phyloP scores from a whole-genome alignment of 2,888 invertebrate species.

The Caenorhabditis imperialis region DNA sequence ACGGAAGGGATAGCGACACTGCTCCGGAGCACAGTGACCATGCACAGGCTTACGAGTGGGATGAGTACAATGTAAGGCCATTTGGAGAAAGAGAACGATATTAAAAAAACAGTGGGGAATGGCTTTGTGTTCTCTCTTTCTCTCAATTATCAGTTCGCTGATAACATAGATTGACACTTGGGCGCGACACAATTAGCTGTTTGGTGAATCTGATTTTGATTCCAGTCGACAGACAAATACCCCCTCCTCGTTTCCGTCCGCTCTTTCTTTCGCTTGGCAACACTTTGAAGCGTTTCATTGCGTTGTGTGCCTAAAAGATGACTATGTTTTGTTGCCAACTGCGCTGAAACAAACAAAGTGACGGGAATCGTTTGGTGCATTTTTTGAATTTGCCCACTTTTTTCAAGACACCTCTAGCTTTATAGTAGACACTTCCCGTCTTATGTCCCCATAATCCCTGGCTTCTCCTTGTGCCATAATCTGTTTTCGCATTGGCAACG shows the following conservation, averaged over 20 bases:
- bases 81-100: too few relatives aligned
- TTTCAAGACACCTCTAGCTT: not conserved
- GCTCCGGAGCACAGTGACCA: slow-evolving; percentile 62
- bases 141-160: slow-evolving; percentile 23
- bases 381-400: not conserved
- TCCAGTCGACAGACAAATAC: slow-evolving; percentile 15
- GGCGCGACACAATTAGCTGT: slow-evolving; percentile 26
- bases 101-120: too few relatives aligned
- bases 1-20: slow-evolving; percentile 47
- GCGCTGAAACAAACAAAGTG: slow-evolving; percentile 2
- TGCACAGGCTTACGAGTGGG: slow-evolving; percentile 68
- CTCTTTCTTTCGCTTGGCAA: slow-evolving; percentile 11
- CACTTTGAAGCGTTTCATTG: slow-evolving; percentile 28
- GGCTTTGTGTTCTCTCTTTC: not conserved
- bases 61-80: slow-evolving; percentile 68
- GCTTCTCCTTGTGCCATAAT: slow-evolving; percentile 26
- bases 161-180: slow-evolving; percentile 49
- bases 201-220: slow-evolving; percentile 29
- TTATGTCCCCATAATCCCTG: slow-evolving; percentile 1
- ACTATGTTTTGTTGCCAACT: slow-evolving; percentile 36
- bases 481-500: slow-evolving; percentile 30
- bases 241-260: slow-evolving; percentile 1
- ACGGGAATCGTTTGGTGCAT: not conserved
- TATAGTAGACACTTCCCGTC: too few relatives aligned
- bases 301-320: slow-evolving; percentile 38